phyloP scores from a whole-genome alignment of 2,113 vertebrate genomes.

The Zosterops hypoxanthus region DNA sequence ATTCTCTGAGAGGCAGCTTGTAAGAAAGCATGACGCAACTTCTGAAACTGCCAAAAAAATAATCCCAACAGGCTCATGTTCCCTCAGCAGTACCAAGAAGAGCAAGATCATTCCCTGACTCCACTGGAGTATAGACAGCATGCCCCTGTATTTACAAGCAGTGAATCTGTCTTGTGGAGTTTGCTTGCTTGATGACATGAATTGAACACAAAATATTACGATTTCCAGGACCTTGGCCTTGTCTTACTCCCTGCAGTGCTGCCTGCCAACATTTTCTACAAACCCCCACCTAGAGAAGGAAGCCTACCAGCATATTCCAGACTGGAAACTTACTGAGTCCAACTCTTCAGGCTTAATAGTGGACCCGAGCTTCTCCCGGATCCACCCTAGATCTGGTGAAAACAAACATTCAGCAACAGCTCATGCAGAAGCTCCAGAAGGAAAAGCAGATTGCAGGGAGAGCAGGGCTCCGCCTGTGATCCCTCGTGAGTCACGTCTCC shows the following conservation, averaged over 20 bases:
- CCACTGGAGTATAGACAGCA: not conserved
- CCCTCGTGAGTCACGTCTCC: not conserved
- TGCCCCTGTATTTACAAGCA: not conserved
- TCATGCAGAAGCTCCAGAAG: not conserved
- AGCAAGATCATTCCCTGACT: not conserved
- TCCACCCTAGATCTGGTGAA: not conserved
- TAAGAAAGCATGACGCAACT: not conserved
- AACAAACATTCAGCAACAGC: constrained; percentile 23
- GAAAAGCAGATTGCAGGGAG: not conserved
- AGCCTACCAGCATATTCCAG: not conserved
- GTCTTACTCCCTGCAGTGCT: not conserved
- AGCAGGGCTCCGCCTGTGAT: not conserved
- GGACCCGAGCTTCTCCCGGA: not conserved
- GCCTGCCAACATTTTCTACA: not conserved
- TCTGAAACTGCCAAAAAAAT: not conserved
- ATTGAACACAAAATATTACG: not conserved
- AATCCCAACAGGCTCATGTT: not conserved
- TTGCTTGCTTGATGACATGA: not conserved
- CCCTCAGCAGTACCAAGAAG: not conserved
- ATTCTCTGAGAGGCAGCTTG: not conserved
- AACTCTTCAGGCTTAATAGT: not conserved
- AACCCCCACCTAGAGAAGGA: not conserved
- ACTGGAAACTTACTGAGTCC: constrained; percentile 10
- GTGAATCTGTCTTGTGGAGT: not conserved
- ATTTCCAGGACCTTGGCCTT: not conserved